These are phyloP conservation scores for Lordiphosa clarofinis DNA, from an alignment of 1,140 invertebrate species.

Conservation along the genomic window DNA sequence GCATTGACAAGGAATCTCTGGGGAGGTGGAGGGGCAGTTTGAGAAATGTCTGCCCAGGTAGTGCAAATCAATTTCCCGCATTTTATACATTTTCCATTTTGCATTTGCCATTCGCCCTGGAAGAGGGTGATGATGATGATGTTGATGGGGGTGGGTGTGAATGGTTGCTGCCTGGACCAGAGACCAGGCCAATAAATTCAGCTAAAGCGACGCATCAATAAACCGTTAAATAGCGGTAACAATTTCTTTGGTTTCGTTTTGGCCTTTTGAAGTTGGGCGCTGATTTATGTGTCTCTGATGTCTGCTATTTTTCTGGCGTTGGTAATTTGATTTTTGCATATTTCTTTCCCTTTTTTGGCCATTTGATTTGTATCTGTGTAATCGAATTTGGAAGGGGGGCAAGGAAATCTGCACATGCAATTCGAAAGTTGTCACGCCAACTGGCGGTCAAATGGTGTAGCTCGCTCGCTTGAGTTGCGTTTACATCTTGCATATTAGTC, in stretches of 20 bases:
- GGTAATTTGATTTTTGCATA: conserved; percentile 72
- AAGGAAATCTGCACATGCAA: conserved; percentile 15
- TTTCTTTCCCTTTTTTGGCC: conserved; percentile 33
- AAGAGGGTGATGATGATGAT: too few species aligned
- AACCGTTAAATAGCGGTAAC: conserved; percentile 74
- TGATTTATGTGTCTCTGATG: conserved; percentile 72
- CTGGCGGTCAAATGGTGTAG: conserved; percentile 21
- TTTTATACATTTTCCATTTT: conserved; percentile 42
- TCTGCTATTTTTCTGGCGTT: conserved; percentile 66
- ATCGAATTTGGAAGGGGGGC: conserved; percentile 49
- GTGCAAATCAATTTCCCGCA: conserved; percentile 42
- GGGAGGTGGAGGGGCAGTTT: not conserved
- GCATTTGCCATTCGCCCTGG: not conserved
- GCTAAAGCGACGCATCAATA: conserved; percentile 70
- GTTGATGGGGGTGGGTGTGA: too few species aligned
- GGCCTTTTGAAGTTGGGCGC: conserved; percentile 14
- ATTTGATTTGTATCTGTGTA: conserved; percentile 71
- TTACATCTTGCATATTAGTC: conserved; percentile 2
- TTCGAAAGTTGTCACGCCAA: conserved; percentile 36
- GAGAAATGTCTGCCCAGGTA: conserved; percentile 23
- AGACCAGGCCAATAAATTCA: conserved; percentile 66
- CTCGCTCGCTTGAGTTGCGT: not conserved
- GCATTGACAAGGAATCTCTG: too few species aligned
- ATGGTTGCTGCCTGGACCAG: conserved; percentile 22
- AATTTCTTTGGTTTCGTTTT: conserved; percentile 53